Conservation (phyloP, 2,888 invertebrate species). For the Rhopalosiphum nymphaeae region DNA sequence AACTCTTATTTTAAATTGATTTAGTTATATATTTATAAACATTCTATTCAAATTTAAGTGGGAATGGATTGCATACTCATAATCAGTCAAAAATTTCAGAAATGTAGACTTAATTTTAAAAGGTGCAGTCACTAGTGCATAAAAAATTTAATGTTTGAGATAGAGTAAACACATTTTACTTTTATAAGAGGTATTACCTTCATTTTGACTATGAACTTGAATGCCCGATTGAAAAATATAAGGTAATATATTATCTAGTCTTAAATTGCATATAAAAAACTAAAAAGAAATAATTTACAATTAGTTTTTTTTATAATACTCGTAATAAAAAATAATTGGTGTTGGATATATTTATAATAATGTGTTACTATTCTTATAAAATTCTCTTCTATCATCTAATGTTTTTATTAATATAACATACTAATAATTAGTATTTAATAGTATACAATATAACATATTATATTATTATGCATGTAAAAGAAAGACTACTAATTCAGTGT, state of each 20-base stretch:
- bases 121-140: neutral
- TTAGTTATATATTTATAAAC: neutral
- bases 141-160: neutral
- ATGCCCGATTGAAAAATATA: neutral
- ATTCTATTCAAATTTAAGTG: neutral
- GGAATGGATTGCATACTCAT: neutral
- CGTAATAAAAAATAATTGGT: neutral
- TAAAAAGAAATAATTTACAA: neutral
- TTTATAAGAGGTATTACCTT: neutral
- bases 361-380: neutral
- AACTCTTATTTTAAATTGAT: neutral
- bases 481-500: neutral
- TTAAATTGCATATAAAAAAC: neutral
- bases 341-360: neutral
- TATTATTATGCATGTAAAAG: neutral
- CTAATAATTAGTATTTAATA: neutral
- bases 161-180: neutral
- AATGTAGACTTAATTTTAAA: neutral
- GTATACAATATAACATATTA: neutral
- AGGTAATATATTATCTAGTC: neutral
- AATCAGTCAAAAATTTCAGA: neutral
- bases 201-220: neutral
- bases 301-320: neutral
- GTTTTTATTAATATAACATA: neutral
- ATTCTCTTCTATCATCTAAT: neutral